Percentiles rank a stretch among this genome's conserved stretches.
phyloP scores from a whole-genome alignment of 2,888 invertebrate genomes.

The Andrena marginata region DNA sequence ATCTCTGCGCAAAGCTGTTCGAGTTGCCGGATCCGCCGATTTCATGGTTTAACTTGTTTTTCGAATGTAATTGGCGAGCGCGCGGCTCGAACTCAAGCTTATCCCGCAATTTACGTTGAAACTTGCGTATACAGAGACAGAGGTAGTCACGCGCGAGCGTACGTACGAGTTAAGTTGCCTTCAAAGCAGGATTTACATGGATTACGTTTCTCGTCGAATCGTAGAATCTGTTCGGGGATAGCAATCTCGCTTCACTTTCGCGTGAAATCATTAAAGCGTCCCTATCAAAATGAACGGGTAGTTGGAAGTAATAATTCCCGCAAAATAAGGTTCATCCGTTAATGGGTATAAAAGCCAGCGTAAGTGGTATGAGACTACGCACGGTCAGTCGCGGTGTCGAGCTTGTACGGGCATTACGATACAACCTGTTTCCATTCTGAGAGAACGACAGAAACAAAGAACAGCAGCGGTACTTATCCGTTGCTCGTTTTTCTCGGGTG shows the following conservation, averaged over 20 bases:
- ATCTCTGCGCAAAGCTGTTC: not conserved
- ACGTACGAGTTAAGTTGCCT: conserved; percentile 36
- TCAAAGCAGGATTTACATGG: conserved; percentile 66
- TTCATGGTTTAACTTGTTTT: conserved; percentile 2
- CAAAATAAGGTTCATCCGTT: no score
- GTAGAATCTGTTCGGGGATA: conserved; percentile 6
- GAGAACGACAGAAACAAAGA: no score
- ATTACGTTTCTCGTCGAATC: conserved; percentile 55
- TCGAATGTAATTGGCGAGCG: not conserved
- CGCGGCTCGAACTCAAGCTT: not conserved
- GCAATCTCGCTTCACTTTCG: not conserved
- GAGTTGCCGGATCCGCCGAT: not conserved
- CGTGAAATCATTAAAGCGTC: not conserved
- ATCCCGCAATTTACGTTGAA: not conserved
- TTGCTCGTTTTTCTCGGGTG: not conserved
- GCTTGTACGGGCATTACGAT: no score
- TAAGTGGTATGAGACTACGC: not conserved
- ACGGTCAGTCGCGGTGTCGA: not conserved
- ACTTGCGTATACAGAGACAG: conserved; percentile 12
- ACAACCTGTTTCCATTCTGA: not conserved
- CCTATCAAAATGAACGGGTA: not conserved
- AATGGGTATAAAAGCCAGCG: not conserved
- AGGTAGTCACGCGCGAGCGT: conserved; percentile 6
- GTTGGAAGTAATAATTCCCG: no score
- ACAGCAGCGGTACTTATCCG: not conserved